Evolutionary conservation across 2,888 invertebrate genomes (phyloP), one percentile per base, ranked within the genome.

Genomic region (Volucella inflata): DNA sequence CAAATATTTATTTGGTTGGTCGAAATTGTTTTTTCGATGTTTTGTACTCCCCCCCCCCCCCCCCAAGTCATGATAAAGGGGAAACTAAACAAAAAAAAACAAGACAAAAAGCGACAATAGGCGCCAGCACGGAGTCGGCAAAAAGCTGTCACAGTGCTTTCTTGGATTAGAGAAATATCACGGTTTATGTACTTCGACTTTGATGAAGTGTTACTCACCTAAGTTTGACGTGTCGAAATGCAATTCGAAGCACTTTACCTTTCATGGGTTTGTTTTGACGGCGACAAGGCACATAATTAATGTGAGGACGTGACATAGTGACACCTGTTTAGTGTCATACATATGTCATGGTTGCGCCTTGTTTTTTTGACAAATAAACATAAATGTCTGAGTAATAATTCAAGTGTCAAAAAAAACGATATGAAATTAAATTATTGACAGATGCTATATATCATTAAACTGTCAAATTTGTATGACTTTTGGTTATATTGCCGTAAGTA

Each of bases 261-360:
- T 2, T 46, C 8, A 8, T 53, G 40, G 14, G 21, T 40, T 40
- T 62, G 53, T 75, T 65, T 50, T 76, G 70, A 59, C 70, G 40
- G n/a, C 64, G 46, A 2, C n/a, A 30, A 36, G 36, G 40, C 55
- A 53, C 42, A 55, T 50, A 80, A 80, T 75, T 62, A 80, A 68
- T 67, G 67, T 14, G 17, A 21, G 9, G 42, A 67, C 42, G 67
- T 67, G 67, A 42, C 53, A 53, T 8, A 10, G 42, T 4, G 46
- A 51, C 68, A 68, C 68, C 68, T 53, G 65, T 30, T 30, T 30
- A 30, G 30, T 16, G 14, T 17, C 6, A 8, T 12, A 6, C 57
- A 11, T n/a, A 30, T 46, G 46, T 16, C 36, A 57, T 65, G 12
- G 55, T 36, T 57, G 55, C 55, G 16, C 12, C 11, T 2, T 42